A percentile compares a stretch with the other conserved stretches of the same genome.
Conservation (phyloP, 1,140 invertebrate genomes). For the Ridgeia piscesae region DNA sequence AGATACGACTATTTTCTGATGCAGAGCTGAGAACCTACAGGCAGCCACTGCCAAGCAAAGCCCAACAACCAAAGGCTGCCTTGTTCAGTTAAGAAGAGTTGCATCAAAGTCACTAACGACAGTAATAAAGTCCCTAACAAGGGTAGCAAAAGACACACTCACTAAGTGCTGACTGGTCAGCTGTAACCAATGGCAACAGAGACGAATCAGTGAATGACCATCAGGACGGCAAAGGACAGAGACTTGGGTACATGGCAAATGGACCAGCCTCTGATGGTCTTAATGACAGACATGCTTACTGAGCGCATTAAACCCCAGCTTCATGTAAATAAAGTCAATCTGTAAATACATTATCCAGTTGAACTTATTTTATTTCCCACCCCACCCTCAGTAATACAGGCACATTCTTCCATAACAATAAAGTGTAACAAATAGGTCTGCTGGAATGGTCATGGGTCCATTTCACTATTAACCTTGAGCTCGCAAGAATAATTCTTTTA, state of each 20-base stretch:
- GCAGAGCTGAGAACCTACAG: neutral
- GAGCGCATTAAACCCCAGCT: neutral
- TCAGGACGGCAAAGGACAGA: constrained; percentile 17
- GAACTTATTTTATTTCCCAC: too few relatives aligned
- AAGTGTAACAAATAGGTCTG: too few relatives aligned
- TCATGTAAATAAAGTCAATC: too few relatives aligned
- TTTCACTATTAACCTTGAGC: too few relatives aligned
- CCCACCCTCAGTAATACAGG: too few relatives aligned
- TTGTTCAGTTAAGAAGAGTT: neutral
- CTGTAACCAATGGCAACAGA: constrained; percentile 15
- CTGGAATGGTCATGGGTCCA: too few relatives aligned
- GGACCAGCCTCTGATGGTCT: neutral
- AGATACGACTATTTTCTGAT: neutral
- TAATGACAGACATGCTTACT: neutral
- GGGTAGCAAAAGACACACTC: constrained; percentile 14
- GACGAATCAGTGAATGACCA: neutral
- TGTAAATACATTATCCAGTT: too few relatives aligned
- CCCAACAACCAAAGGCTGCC: neutral
- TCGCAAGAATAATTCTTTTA: too few relatives aligned
- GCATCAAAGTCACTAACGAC: neutral
- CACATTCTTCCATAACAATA: too few relatives aligned
- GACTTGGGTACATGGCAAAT: neutral
- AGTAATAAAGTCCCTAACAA: neutral
- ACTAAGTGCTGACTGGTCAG: constrained; percentile 16
- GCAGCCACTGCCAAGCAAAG: neutral